Evolutionary conservation across 2,797 vertebrate species (phyloP).

Genomic region (Alauda arvensis): DNA sequence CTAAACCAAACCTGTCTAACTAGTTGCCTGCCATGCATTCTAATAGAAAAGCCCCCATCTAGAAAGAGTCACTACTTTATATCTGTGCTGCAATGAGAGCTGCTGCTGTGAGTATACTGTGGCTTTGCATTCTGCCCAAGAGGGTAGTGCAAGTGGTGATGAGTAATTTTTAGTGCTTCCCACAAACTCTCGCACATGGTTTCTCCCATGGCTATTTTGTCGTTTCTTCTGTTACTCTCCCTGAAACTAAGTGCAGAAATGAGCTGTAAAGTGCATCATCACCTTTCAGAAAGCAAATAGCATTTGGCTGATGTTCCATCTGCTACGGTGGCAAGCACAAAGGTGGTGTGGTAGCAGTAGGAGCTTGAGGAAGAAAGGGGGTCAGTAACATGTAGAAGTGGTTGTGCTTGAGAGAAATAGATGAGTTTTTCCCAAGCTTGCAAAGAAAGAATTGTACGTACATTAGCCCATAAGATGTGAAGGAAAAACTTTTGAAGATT

Average conservation of each 20-base stretch:
- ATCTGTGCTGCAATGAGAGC: not conserved
- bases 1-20: not conserved
- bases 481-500: not conserved
- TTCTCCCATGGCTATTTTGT: not conserved
- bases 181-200: not conserved
- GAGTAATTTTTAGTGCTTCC: not conserved
- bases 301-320: not conserved
- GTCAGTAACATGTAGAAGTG: not conserved
- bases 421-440: not conserved
- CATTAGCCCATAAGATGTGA: not conserved
- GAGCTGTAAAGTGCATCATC: not conserved
- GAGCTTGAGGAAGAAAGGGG: not conserved
- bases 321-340: not conserved
- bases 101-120: accelerated
- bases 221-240: not conserved
- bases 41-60: not conserved
- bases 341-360: not conserved
- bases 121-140: not conserved
- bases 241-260: not conserved
- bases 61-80: not conserved
- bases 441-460: not conserved
- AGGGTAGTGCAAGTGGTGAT: not conserved
- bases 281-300: not conserved
- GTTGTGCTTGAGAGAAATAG: not conserved
- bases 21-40: not conserved